Percentiles rank a stretch among this genome's conserved stretches.
Conservation (phyloP, 2,888 invertebrate species). For the Digitonthophagus gazella region DNA sequence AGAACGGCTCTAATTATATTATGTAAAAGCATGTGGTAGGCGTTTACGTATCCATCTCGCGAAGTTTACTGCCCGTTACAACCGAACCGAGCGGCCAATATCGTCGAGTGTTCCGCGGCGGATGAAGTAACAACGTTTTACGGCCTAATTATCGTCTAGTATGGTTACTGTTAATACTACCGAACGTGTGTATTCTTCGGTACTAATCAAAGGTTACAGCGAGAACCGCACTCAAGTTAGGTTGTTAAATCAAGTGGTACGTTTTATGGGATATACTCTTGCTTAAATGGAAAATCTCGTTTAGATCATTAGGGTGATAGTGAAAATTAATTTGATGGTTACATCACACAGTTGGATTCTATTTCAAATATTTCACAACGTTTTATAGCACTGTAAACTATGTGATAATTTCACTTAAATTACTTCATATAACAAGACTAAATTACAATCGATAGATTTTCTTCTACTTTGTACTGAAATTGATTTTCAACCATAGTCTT, state of each 20-base stretch:
- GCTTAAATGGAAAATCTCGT: not conserved
- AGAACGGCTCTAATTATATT: constrained; percentile 10
- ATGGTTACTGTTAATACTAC: not conserved
- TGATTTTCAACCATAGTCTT: not conserved
- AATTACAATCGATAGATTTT: not conserved
- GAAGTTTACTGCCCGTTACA: constrained; percentile 8
- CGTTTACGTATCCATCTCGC: constrained; percentile 3
- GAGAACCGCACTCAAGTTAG: not conserved
- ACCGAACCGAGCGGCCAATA: constrained; percentile 5
- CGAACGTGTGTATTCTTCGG: not conserved
- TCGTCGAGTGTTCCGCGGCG: constrained; percentile 4
- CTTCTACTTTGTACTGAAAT: not conserved
- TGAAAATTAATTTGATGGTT: not conserved
- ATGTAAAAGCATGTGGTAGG: constrained; percentile 9
- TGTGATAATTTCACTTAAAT: not conserved
- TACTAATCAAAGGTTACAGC: not conserved
- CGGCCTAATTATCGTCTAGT: not conserved
- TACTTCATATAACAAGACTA: not conserved
- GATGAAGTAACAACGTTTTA: not conserved
- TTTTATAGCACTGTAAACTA: no score
- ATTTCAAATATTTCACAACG: no score
- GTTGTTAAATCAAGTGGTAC: not conserved
- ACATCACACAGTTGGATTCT: no score
- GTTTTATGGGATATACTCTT: not conserved
- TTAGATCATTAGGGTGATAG: not conserved